Percentiles rank a stretch among this genome's conserved stretches.
Evolutionary conservation across 2,888 invertebrate genomes (phyloP).

Genomic region (Thera obeliscata): DNA sequence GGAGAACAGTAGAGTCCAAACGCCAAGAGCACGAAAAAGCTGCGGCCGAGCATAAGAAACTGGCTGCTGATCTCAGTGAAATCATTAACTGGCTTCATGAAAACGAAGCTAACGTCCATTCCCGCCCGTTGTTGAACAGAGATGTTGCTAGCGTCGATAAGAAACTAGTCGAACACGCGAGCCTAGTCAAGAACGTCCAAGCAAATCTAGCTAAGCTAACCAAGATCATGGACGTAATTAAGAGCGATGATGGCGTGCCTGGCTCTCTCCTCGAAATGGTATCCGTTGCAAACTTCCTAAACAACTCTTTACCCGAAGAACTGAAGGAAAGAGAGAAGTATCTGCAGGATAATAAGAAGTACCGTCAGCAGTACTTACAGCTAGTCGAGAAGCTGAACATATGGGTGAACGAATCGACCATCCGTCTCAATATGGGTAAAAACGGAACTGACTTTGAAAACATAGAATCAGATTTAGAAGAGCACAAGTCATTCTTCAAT

Average conservation of each 20-base stretch:
- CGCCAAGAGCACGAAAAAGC: constrained; percentile 94
- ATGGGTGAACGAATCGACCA: constrained; percentile 93
- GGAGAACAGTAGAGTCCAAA: constrained; percentile 93
- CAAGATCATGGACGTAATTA: constrained; percentile 88
- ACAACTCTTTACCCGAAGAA: constrained; percentile 91
- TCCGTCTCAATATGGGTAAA: constrained; percentile 89
- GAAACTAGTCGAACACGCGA: constrained; percentile 91
- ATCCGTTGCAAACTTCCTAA: constrained; percentile 91
- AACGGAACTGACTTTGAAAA: constrained; percentile 95
- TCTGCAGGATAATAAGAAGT: constrained; percentile 89
- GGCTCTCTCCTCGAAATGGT: constrained; percentile 92
- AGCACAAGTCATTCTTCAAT: constrained; percentile 93
- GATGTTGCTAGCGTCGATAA: constrained; percentile 91
- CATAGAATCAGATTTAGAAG: constrained; percentile 91
- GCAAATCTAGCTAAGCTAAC: constrained; percentile 88
- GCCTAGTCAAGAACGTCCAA: constrained; percentile 88
- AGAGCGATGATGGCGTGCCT: constrained; percentile 91
- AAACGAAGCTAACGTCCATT: constrained; percentile 92
- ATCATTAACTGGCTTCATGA: constrained; percentile 93
- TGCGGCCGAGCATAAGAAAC: constrained; percentile 93
- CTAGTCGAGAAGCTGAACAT: constrained; percentile 91
- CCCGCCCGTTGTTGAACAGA: constrained; percentile 91
- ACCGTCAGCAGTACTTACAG: constrained; percentile 90
- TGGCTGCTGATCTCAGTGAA: constrained; percentile 92
- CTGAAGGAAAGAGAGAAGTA: constrained; percentile 92